Percentiles rank a stretch among this genome's conserved stretches.
phyloP scores from a whole-genome alignment of 2,797 vertebrate species.

The Muscicapa striata region DNA sequence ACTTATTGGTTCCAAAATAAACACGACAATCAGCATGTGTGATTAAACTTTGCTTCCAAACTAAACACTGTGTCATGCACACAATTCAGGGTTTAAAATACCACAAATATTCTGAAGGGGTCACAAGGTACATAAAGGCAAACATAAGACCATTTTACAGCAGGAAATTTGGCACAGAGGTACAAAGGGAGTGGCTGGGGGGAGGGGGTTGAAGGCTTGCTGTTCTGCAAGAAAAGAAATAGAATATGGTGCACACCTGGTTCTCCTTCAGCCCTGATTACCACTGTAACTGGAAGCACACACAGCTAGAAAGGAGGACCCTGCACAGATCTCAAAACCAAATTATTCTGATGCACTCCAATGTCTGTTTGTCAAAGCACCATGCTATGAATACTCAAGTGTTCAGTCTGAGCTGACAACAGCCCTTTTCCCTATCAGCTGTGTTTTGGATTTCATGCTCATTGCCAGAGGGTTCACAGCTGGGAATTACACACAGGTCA shows the following conservation, averaged over 20 bases:
- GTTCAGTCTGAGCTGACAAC: conserved; percentile 43
- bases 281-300: conserved; percentile 23
- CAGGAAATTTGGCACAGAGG: conserved; percentile 57
- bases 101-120: conserved; percentile 73
- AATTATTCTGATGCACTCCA: conserved; percentile 37
- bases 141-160: conserved; percentile 61
- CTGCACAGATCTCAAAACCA: conserved; percentile 61
- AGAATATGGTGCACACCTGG: conserved; percentile 53
- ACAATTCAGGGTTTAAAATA: conserved; percentile 69
- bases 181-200: background rate
- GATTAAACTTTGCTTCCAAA: conserved; percentile 73
- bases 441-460: conserved; percentile 52
- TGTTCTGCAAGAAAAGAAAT: conserved; percentile 35
- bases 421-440: conserved; percentile 55
- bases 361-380: conserved; percentile 24
- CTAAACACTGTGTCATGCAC: conserved; percentile 75
- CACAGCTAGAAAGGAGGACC: conserved; percentile 27
- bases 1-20: conserved; percentile 75
- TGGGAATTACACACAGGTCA: conserved; percentile 46
- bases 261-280: conserved; percentile 52
- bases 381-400: conserved; percentile 54
- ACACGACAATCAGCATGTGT: conserved; percentile 70
- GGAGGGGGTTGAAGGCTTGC: background rate
- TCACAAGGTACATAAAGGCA: conserved; percentile 67
- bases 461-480: conserved; percentile 36